phyloP scores from a whole-genome alignment of 2,888 invertebrate species.

The Acrobeloides nanus region DNA sequence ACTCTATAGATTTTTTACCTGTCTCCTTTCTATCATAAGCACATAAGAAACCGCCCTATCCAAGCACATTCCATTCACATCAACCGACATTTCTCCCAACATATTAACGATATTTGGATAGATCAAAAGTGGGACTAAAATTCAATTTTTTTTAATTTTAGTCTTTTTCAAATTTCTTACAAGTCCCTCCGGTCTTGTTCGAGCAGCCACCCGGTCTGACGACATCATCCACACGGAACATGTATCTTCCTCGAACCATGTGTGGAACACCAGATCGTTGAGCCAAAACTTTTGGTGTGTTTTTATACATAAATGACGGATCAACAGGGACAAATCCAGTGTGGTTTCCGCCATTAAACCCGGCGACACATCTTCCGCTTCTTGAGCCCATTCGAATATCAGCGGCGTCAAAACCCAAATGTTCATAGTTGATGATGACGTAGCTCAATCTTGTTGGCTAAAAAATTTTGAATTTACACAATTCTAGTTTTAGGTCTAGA shows the following conservation, averaged over 20 bases:
- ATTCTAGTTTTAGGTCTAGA: no score
- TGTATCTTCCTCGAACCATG: constrained; percentile 68
- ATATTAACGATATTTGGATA: constrained; percentile 87
- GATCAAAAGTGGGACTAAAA: constrained; percentile 45
- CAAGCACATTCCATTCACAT: constrained; percentile 92
- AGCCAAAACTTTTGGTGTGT: constrained; percentile 49
- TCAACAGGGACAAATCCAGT: constrained; percentile 52
- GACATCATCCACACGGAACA: constrained; percentile 88
- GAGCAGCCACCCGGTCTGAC: constrained; percentile 81
- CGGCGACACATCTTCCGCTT: constrained; percentile 48
- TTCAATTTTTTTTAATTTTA: no score
- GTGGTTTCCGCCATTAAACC: constrained; percentile 53
- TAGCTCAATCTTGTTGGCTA: constrained; percentile 78
- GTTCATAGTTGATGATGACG: constrained; percentile 85
- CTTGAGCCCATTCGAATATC: constrained; percentile 50
- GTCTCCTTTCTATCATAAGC: constrained; percentile 49
- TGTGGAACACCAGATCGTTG: constrained; percentile 51
- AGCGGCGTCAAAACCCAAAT: constrained; percentile 78
- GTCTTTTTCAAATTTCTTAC: no score
- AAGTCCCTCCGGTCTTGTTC: constrained; percentile 53
- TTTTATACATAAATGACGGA: constrained; percentile 48
- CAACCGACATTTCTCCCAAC: constrained; percentile 91
- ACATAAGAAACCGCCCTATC: constrained; percentile 56
- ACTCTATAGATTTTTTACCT: constrained; percentile 18
- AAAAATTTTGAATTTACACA: no score